phyloP scores from a whole-genome alignment of 30 jellyfish, hydroid and myxozoan species.

The Chrysaora quinquecirrha region DNA sequence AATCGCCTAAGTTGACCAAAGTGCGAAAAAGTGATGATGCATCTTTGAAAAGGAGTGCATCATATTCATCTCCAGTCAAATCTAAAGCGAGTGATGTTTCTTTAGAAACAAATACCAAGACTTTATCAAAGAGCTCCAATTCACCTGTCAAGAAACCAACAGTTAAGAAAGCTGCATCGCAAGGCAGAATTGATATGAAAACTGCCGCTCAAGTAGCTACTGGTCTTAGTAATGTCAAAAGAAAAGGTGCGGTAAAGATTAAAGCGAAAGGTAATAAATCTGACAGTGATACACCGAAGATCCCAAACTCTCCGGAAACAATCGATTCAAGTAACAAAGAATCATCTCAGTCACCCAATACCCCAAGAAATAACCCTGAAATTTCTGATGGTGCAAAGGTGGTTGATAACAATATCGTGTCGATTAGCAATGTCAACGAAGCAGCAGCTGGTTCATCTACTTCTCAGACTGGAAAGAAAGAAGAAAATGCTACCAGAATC shows the following conservation, averaged over 20 bases:
- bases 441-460: background rate
- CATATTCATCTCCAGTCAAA: background rate
- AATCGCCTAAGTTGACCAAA: background rate
- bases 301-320: background rate
- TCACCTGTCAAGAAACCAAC: slow-evolving; percentile 33
- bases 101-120: background rate
- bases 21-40: background rate
- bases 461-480: background rate
- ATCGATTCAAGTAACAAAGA: background rate
- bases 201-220: slow-evolving; percentile 42
- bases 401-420: no score
- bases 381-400: no score
- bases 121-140: background rate
- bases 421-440: background rate
- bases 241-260: slow-evolving; percentile 24
- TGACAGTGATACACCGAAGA: background rate
- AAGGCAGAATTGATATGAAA: slow-evolving; percentile 30
- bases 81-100: background rate
- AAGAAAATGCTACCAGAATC: background rate
- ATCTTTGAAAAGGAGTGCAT: background rate
- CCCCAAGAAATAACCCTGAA: no score
- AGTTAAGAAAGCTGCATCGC: slow-evolving; percentile 25
- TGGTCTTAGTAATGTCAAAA: slow-evolving; percentile 25
- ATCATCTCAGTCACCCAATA: no score
- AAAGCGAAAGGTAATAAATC: background rate